Evolutionary conservation across 1,140 invertebrate genomes (phyloP).

Genomic region (Heliconius nattereri): DNA sequence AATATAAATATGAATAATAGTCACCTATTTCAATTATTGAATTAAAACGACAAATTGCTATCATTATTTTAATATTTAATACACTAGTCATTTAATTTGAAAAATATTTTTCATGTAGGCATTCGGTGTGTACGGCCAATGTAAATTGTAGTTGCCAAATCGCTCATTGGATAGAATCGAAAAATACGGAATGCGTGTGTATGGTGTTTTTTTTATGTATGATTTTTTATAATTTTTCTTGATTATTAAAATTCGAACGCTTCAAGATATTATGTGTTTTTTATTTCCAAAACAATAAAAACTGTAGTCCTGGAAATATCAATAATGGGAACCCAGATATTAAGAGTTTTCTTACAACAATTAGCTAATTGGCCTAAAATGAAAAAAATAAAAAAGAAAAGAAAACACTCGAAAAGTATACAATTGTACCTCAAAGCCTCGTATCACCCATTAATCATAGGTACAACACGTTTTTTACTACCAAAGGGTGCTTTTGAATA

Average conservation of each 20-base stretch:
- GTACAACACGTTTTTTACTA: slow-evolving; percentile 72
- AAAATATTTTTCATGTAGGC: background rate
- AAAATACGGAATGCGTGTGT: background rate
- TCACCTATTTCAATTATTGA: slow-evolving; percentile 35
- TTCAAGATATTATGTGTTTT: no score
- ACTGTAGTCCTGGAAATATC: no score
- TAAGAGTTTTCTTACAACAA: background rate
- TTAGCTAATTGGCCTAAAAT: background rate
- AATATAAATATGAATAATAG: slow-evolving; percentile 43
- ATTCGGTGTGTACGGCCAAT: background rate
- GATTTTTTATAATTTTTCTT: no score
- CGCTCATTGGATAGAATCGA: background rate
- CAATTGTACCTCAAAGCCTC: slow-evolving; percentile 46
- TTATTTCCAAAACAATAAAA: no score
- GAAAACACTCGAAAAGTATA: slow-evolving; percentile 16
- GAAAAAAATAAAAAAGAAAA: background rate
- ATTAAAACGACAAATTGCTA: slow-evolving; percentile 31
- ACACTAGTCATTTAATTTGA: slow-evolving; percentile 4
- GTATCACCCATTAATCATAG: slow-evolving; percentile 69
- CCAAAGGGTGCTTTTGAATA: slow-evolving; percentile 74
- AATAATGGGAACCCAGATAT: background rate
- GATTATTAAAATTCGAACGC: no score
- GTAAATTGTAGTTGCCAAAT: background rate
- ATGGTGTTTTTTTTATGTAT: background rate
- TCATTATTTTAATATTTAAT: slow-evolving; percentile 23